These are phyloP conservation scores for Orthosia cruda DNA, from an alignment of 2,888 invertebrate genomes.

Conservation along the genomic window DNA sequence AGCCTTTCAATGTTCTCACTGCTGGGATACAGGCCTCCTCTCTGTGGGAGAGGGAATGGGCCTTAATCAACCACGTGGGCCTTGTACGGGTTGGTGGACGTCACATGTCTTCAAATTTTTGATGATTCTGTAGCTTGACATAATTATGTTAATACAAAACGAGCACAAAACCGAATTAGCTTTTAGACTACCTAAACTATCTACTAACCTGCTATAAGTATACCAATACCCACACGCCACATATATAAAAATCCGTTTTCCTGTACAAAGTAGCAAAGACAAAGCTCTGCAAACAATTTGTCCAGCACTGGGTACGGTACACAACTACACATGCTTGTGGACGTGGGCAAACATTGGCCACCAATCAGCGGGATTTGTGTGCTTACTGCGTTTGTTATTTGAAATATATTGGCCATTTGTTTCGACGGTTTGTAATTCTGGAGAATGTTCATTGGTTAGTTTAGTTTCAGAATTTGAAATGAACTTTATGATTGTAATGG, in stretches of 20 bases:
- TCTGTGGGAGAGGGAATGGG: too few species aligned
- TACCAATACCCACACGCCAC: not conserved
- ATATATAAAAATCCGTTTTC: constrained; percentile 12
- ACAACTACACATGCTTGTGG: constrained; percentile 53
- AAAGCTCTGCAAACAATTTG: constrained; percentile 66
- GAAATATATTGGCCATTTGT: constrained; percentile 52
- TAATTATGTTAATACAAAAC: too few species aligned
- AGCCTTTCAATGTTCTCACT: too few species aligned
- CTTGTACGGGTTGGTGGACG: too few species aligned
- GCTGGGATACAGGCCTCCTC: too few species aligned
- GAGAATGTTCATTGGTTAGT: constrained; percentile 4
- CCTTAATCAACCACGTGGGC: too few species aligned
- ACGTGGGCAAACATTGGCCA: constrained; percentile 61
- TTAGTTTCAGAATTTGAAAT: constrained; percentile 37
- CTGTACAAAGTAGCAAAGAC: constrained; percentile 38
- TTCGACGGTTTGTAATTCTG: constrained; percentile 3
- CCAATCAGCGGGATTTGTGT: constrained; percentile 68
- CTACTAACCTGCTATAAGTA: not conserved
- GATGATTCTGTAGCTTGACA: too few species aligned
- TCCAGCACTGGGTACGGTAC: constrained; percentile 61
- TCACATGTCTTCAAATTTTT: too few species aligned
- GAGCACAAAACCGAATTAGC: too few species aligned
- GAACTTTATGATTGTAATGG: constrained; percentile 8
- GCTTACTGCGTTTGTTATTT: constrained; percentile 58
- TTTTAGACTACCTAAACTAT: too few species aligned